phyloP scores from a whole-genome alignment of 1,140 invertebrate species.

The Pteromalus puparum region DNA sequence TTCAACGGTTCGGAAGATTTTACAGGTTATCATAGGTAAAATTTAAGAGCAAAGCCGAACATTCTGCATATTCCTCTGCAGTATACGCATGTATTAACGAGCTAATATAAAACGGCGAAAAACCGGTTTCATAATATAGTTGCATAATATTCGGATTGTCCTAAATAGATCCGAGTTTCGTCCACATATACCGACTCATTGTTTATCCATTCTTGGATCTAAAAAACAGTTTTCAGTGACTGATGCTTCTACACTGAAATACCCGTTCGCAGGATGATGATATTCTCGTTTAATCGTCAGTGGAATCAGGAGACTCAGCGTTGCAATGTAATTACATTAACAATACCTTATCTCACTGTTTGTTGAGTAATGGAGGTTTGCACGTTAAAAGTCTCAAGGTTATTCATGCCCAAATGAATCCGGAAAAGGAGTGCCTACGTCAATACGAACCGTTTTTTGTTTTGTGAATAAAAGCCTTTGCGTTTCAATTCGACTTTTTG shows the following conservation, averaged over 20 bases:
- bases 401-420: not conserved
- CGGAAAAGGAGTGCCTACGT: conserved; percentile 34
- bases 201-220: too few species aligned
- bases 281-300: not conserved
- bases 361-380: not conserved
- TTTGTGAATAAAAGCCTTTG: conserved; percentile 18
- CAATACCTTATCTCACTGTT: conserved; percentile 23
- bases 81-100: too few species aligned
- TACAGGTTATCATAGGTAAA: too few species aligned
- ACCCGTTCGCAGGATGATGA: too few species aligned
- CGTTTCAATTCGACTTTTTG: not conserved
- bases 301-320: not conserved
- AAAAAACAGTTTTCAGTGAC: too few species aligned
- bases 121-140: conserved; percentile 18
- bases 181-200: too few species aligned
- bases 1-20: too few species aligned
- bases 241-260: too few species aligned
- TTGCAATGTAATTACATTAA: conserved; percentile 15
- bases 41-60: too few species aligned
- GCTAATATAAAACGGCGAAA: not conserved
- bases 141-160: not conserved
- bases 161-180: not conserved
- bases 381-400: conserved; percentile 15
- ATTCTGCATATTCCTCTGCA: too few species aligned
- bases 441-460: not conserved